phyloP scores from a whole-genome alignment of 2,888 invertebrate species.

The Pyrochroa serraticornis region DNA sequence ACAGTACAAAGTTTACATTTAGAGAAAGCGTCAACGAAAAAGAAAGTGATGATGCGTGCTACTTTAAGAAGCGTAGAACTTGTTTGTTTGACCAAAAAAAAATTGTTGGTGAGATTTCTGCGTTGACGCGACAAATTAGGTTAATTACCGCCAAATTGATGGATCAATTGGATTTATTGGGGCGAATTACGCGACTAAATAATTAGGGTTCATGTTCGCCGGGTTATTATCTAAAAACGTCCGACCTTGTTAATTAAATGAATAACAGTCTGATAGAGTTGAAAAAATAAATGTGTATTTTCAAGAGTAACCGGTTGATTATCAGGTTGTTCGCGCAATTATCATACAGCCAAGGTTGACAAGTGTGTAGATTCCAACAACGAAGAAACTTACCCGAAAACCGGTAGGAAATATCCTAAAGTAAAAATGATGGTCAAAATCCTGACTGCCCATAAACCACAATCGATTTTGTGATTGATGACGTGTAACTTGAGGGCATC shows the following conservation, averaged over 20 bases:
- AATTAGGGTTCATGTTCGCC: no score
- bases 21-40: conserved; percentile 22
- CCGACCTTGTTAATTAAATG: no score
- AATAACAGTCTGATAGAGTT: no score
- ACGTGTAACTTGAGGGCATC: conserved; percentile 74
- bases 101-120: no score
- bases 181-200: no score
- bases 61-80: background rate
- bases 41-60: conserved; percentile 20
- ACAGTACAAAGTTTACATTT: conserved; percentile 39
- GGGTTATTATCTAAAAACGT: no score
- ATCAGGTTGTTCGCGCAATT: conserved; percentile 1
- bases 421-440: conserved; percentile 84
- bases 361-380: background rate
- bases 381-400: conserved; percentile 79
- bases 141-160: no score
- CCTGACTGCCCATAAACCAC: conserved; percentile 86
- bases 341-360: conserved; percentile 17
- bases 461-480: conserved; percentile 83
- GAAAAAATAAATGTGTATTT: conserved; percentile 2
- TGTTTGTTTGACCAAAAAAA: background rate
- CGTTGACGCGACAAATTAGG: no score
- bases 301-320: conserved; percentile 20
- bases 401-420: conserved; percentile 82
- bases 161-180: no score